Conservation (phyloP, 1,140 invertebrate genomes). For the Apis mellifera region DNA sequence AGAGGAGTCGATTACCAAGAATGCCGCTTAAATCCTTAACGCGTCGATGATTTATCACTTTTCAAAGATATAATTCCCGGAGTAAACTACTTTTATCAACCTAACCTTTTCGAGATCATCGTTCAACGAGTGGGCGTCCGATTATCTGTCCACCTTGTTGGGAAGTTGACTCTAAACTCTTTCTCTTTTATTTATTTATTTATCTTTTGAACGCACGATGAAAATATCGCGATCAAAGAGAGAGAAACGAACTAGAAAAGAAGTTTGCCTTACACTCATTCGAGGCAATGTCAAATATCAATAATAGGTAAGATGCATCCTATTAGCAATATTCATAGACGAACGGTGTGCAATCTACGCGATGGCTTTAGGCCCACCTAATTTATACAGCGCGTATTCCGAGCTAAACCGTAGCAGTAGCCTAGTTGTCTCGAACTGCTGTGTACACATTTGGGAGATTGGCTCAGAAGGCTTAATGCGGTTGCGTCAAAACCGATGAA, state of each 20-base stretch:
- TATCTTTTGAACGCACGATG: too few species aligned
- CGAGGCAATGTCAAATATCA: background rate
- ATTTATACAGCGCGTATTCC: background rate
- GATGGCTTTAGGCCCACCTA: background rate
- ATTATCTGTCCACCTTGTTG: too few species aligned
- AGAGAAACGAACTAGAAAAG: too few species aligned
- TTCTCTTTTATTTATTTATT: too few species aligned
- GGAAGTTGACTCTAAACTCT: too few species aligned
- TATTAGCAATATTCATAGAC: too few species aligned
- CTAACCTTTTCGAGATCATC: too few species aligned
- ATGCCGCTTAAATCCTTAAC: background rate
- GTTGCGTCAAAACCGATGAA: constrained; percentile 1
- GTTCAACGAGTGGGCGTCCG: too few species aligned
- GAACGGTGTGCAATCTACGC: background rate
- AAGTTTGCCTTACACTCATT: too few species aligned
- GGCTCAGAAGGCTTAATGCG: constrained; percentile 29
- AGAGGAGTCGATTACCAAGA: constrained; percentile 32
- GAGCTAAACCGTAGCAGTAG: background rate
- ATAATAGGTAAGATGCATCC: background rate
- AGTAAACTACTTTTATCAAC: background rate
- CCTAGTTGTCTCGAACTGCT: background rate
- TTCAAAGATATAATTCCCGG: background rate
- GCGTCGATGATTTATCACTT: constrained; percentile 33
- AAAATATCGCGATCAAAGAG: too few species aligned
- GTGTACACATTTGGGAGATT: constrained; percentile 20